Percentiles rank a stretch among this genome's conserved stretches.
phyloP scores from a whole-genome alignment of 2,113 vertebrate genomes.

The Saccopteryx bilineata region DNA sequence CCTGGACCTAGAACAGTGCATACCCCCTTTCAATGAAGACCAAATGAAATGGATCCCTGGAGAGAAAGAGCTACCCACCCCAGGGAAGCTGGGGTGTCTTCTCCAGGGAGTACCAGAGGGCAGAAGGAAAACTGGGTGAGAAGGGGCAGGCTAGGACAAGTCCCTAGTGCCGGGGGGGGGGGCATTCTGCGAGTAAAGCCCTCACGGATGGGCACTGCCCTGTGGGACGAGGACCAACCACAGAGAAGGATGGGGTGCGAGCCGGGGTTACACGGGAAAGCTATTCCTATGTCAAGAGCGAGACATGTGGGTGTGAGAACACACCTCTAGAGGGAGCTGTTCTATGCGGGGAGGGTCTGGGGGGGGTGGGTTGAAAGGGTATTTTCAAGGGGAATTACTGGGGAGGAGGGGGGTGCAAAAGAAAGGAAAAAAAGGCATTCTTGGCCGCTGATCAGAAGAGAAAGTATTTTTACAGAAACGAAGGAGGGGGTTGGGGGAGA shows the following conservation, averaged over 20 bases:
- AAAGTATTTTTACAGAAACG: slow-evolving; percentile 33
- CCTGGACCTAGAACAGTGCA: neutral
- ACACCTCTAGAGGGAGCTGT: slow-evolving; percentile 49
- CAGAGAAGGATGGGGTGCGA: neutral
- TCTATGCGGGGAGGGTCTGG: neutral
- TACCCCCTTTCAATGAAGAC: neutral
- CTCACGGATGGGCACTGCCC: neutral
- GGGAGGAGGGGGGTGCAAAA: neutral
- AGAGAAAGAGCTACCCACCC: too few species aligned
- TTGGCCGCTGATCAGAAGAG: neutral
- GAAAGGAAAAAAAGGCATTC: neutral
- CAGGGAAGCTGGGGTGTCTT: neutral
- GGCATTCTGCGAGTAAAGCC: neutral
- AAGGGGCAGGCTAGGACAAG: neutral
- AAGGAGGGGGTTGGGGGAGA: neutral
- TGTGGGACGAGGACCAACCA: neutral
- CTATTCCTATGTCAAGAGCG: neutral
- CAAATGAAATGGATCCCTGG: neutral
- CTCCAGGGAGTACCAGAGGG: neutral
- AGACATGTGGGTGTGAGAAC: neutral
- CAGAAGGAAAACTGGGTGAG: neutral
- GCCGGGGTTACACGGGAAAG: neutral
- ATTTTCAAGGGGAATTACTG: neutral
- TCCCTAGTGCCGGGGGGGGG: too few species aligned
- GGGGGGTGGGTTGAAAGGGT: neutral